Base-by-base conservation (phyloP, 1,140 invertebrate species). In the Drosophila bifasciata region DNA sequence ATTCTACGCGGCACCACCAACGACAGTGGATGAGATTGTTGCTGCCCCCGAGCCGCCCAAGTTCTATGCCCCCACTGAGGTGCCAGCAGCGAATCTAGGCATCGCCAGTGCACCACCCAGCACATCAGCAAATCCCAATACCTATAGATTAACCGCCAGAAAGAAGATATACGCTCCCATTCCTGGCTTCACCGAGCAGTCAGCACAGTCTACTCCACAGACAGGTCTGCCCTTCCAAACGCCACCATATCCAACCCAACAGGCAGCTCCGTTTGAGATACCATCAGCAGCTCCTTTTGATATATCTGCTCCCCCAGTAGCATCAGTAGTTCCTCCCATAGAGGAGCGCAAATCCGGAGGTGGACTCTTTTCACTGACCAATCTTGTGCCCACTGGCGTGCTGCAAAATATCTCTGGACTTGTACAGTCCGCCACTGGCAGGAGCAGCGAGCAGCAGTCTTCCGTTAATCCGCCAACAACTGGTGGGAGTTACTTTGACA, bases 141-240 rank as follows among this genome's bases (percentile, higher is more conserved):
- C 84, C n/a, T 94, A 92, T 89, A 90, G 93, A 13, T 90, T 94
- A 19, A 89, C 92, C 9, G 90, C 92, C 0, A 93, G 91, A 58
- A 94, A 93, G 85, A 94, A 93, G 90, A 76, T 92, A 3, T 94
- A 94, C 84, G 93, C 93, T 15, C 93, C 93, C 67, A 93, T 94
- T 81, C 93, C 93, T 2, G 93, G 93, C 3, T 71, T 94, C 0
- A 80, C 88, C 6, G 84, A 89, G 36, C 81, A 81, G 5, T 25
- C 71, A 28, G 36, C 67, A 64, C 28, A 48, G 15, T 51, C 32
- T 5, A 40, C 59, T n/a, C 32, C 52, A n/a, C 51, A 61, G 11
- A 15, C 41, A 48, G 51, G 21, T 43, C 41, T 39, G 8, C 51
- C 66, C 15, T 84, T 83, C 21, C 63, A 73, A 17, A 79, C 79